Evolutionary conservation across 2,797 vertebrate species (phyloP).

Genomic region (Sebastes hubbsi): DNA sequence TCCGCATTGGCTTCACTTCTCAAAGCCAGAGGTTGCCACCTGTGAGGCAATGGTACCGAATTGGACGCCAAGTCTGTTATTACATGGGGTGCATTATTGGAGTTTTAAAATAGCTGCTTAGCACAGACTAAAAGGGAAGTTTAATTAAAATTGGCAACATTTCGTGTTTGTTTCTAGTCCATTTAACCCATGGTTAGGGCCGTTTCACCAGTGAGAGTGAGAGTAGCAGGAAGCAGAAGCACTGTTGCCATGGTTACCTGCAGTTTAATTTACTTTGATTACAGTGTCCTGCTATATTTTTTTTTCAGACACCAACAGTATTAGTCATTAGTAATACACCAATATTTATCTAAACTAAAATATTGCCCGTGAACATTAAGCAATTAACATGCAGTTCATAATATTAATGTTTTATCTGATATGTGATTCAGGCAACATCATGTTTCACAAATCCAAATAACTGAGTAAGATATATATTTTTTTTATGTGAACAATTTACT

Average conservation of each 20-base stretch:
- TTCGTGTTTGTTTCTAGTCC: background rate
- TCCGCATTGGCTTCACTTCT: too few relatives aligned
- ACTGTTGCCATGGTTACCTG: background rate
- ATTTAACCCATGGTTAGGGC: background rate
- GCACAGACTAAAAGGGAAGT: background rate
- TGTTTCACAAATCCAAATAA: background rate
- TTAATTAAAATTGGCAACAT: background rate
- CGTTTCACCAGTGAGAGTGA: background rate
- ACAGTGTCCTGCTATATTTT: too few relatives aligned
- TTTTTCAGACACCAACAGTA: background rate
- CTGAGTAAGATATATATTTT: background rate
- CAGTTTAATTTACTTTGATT: background rate
- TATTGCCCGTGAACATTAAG: background rate
- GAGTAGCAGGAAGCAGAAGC: background rate
- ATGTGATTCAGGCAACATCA: too few relatives aligned
- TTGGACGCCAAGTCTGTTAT: background rate
- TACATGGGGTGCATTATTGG: background rate
- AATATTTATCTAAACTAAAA: background rate
- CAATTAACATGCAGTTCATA: too few relatives aligned
- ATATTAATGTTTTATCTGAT: too few relatives aligned
- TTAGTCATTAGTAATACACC: background rate
- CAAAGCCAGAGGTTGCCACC: too few relatives aligned
- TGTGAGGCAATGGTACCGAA: background rate
- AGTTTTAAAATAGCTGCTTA: background rate
- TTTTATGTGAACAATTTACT: background rate